Evolutionary conservation across 2,113 vertebrate species (phyloP).

Genomic region (Phasianus colchicus): DNA sequence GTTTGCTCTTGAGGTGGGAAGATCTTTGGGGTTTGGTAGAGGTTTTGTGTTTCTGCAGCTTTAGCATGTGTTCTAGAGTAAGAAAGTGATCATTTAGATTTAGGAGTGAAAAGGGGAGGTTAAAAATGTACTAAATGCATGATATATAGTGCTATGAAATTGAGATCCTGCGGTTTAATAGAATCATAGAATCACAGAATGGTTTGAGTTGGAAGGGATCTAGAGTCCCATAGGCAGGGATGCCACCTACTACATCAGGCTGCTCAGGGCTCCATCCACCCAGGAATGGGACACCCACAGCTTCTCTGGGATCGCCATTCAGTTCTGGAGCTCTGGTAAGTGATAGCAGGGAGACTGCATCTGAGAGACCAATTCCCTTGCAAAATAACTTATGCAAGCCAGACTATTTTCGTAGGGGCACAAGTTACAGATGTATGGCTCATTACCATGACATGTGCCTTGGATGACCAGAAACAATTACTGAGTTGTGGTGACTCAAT

Average conservation of each 20-base stretch:
- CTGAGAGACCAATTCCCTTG: background rate
- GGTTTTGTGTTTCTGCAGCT: background rate
- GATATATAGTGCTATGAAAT: background rate
- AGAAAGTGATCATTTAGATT: background rate
- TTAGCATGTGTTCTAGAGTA: background rate
- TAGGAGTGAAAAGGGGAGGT: background rate
- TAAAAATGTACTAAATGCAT: background rate
- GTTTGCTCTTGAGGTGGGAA: background rate
- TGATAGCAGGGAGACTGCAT: rapidly evolving
- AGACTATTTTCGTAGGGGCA: background rate
- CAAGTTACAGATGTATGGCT: constrained; percentile 23
- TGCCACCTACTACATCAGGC: too few species aligned
- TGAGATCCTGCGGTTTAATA: background rate
- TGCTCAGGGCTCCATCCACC: too few species aligned
- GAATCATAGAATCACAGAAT: background rate
- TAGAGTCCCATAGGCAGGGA: too few species aligned
- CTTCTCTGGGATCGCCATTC: background rate
- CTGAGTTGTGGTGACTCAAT: background rate
- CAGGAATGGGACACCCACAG: too few species aligned
- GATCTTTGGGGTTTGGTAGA: background rate
- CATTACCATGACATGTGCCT: background rate
- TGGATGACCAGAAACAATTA: background rate
- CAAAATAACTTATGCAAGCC: background rate
- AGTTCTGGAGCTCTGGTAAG: background rate
- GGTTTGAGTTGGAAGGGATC: too few species aligned